Evolutionary conservation across 1,140 invertebrate genomes (phyloP).

Genomic region (Lordiphosa stackelbergi): DNA sequence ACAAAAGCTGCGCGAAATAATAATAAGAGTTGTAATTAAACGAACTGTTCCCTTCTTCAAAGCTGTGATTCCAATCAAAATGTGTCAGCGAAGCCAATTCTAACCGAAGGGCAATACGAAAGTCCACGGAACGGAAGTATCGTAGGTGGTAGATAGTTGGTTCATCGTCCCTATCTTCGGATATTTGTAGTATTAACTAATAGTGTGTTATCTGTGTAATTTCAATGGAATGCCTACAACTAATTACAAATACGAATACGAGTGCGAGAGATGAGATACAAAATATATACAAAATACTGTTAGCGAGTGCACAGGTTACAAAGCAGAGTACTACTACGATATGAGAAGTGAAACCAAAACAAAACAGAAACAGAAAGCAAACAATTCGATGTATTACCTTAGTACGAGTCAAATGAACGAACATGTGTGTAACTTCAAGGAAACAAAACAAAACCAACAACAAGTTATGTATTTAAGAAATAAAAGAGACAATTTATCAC

Average conservation of each 20-base stretch:
- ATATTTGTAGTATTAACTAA: constrained; percentile 21
- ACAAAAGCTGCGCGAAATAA: neutral
- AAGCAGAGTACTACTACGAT: constrained; percentile 8
- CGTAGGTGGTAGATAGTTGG: constrained; percentile 12
- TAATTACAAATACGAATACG: constrained; percentile 18
- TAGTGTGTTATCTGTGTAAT: constrained; percentile 30
- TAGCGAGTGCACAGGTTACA: constrained; percentile 5
- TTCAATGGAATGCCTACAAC: constrained; percentile 23
- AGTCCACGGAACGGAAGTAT: constrained; percentile 3
- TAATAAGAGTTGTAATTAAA: constrained; percentile 7
- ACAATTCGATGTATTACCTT: constrained; percentile 1
- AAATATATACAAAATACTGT: constrained; percentile 10
- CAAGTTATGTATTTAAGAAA: constrained; percentile 35
- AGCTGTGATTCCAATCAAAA: constrained; percentile 30
- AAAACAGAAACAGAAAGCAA: constrained; percentile 2
- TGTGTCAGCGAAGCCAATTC: constrained; percentile 18
- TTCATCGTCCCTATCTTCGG: constrained; percentile 10
- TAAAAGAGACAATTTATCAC: constrained; percentile 32
- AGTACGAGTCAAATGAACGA: neutral
- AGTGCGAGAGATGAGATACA: constrained; percentile 2
- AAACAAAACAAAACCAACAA: constrained; percentile 12
- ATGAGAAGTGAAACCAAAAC: constrained; percentile 10
- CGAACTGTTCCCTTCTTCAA: constrained; percentile 15
- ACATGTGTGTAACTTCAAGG: constrained; percentile 1
- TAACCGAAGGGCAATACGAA: constrained; percentile 10